A percentile compares a stretch with the other conserved stretches of the same genome.
These are phyloP conservation scores for Trachelus iudaicus DNA, from an alignment of 2,888 invertebrate genomes.

Conservation along the genomic window DNA sequence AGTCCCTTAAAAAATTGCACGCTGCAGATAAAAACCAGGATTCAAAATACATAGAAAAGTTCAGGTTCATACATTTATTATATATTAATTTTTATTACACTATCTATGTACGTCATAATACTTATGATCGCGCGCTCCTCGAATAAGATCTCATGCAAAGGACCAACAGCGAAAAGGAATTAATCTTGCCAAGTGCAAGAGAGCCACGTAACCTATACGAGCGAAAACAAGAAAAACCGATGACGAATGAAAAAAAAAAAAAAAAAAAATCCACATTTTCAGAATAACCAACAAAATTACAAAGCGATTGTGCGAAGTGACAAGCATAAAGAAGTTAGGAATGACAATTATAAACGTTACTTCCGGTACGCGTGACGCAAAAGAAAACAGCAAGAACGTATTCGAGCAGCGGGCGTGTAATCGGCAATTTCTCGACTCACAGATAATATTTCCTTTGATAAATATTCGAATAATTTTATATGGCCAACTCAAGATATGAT, in stretches of 20 bases:
- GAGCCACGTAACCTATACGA: background rate
- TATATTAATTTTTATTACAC: conserved; percentile 60
- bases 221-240: background rate
- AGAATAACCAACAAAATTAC: conserved; percentile 21
- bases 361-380: conserved; percentile 5
- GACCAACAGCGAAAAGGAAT: conserved; percentile 18
- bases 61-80: conserved; percentile 60
- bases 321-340: background rate
- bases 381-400: conserved; percentile 36
- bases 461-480: conserved; percentile 31
- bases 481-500: conserved; percentile 33
- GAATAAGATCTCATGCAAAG: conserved; percentile 46
- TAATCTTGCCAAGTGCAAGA: background rate
- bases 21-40: background rate
- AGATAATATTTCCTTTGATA: background rate
- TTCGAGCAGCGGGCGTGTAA: conserved; percentile 47
- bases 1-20: background rate
- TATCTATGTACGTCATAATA: conserved; percentile 55
- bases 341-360: background rate
- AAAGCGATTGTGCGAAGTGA: conserved; percentile 13
- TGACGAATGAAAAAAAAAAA: conserved; percentile 1
- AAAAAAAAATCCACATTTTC: conserved; percentile 16
- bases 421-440: conserved; percentile 40
- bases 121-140: conserved; percentile 51
- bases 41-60: conserved; percentile 2